These are phyloP conservation scores for Karalla daura DNA, from an alignment of 2,797 vertebrate genomes.

Conservation along the genomic window DNA sequence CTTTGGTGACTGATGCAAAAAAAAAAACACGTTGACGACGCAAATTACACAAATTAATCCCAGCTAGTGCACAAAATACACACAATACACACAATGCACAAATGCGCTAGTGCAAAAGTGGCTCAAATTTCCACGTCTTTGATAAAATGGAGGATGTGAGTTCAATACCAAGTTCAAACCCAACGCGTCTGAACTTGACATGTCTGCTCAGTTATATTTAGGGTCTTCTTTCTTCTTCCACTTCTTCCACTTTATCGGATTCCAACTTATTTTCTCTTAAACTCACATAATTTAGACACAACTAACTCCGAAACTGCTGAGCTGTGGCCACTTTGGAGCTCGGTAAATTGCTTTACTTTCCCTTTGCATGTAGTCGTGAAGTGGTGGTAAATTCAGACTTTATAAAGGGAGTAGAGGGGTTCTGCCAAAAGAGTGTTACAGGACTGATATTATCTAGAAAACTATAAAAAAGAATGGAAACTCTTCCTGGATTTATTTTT, in stretches of 20 bases:
- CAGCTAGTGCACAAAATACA: no score
- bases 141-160: conserved; percentile 49
- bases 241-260: background rate
- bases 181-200: conserved; percentile 67
- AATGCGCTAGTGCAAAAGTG: no score
- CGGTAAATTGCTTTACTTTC: conserved; percentile 29
- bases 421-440: conserved; percentile 8
- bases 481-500: conserved; percentile 10
- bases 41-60: no score
- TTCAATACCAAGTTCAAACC: conserved; percentile 80
- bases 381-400: conserved; percentile 12
- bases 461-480: conserved; percentile 1
- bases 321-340: conserved; percentile 35
- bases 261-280: background rate
- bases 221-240: background rate
- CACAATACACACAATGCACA: no score
- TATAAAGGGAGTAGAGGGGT: conserved; percentile 8
- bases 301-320: background rate
- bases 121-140: conserved; percentile 1
- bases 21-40: no score
- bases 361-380: background rate
- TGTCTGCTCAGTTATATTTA: background rate
- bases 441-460: background rate
- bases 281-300: background rate
- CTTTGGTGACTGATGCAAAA: no score